Evolutionary conservation across 1,140 invertebrate genomes (phyloP), one percentile per base, ranked within the genome.

Genomic region (Lasioglossum baleicum): DNA sequence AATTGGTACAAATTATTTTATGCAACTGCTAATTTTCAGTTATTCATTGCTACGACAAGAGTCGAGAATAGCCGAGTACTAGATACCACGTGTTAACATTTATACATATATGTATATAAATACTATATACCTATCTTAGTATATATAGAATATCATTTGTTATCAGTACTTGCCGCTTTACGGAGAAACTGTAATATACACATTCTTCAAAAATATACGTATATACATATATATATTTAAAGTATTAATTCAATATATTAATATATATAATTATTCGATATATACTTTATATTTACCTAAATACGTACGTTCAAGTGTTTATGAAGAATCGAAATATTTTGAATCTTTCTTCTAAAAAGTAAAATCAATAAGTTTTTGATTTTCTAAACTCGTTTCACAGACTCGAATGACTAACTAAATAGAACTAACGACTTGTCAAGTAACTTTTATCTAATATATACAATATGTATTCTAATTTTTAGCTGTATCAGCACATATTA

Each of bases 21-120:
- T 40, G 22, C 51, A 17, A 73, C 61, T 73, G 26, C 44, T 65
- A 73, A 73, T 73, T 51, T 65, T 67, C 63, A 53, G 61, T 72
- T 51, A 35, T 79, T 56, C 76, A 73, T 79, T 2, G 48, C n/a
- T 53, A 64, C 73, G 79, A 70, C 73, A 76, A 31, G 56, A 26
- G 63, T 53, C 73, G 79, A 48, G 67, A 63, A 76, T 53, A 70
- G 44, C 40, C 60, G 74, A 64, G n/a, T 64, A 69, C 22, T 56
- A 20, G 42, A 61, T 68, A 69, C 65, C 66, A 76, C 79, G 65
- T 81, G 66, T 76, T 58, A 80, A 76, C 76, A 79, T 79, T 58
- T 56, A 58, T 26, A 56, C 72, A 31, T 58, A 58, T n/a, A 20
- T 15, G 20, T 20, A 20, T 56, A 13, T 48, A 48, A 2, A 0